Evolutionary conservation across 2,113 vertebrate genomes (phyloP).

Genomic region (Elachura formosa): DNA sequence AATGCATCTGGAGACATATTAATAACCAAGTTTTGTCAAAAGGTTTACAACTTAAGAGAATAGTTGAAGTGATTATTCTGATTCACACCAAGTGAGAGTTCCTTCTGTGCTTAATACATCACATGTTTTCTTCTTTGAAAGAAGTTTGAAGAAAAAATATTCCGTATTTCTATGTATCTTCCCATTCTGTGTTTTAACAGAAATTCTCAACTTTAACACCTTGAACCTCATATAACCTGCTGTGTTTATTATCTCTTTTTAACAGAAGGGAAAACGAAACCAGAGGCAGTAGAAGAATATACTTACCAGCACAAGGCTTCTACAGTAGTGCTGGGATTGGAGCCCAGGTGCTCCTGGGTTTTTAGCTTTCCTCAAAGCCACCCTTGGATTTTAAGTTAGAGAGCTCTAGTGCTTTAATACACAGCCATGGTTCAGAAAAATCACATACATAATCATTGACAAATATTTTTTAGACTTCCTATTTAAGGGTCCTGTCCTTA

Average conservation of each 20-base stretch:
- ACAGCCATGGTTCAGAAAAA: background rate
- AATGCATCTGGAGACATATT: background rate
- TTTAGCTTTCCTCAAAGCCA: background rate
- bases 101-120: background rate
- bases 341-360: background rate
- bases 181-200: background rate
- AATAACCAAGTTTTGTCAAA: background rate
- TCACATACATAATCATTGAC: accelerated
- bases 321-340: background rate
- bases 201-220: background rate
- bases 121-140: background rate
- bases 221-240: background rate
- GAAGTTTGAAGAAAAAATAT: background rate
- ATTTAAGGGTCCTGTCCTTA: background rate
- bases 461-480: background rate
- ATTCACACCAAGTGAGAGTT: background rate
- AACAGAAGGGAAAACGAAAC: background rate
- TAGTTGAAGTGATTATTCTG: background rate
- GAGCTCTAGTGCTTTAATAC: background rate
- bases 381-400: background rate
- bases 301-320: background rate
- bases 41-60: background rate
- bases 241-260: background rate
- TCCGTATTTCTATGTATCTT: background rate
- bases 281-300: background rate